These are phyloP conservation scores for Ctena decussata DNA, from an alignment of 2,888 invertebrate species.

Conservation along the genomic window DNA sequence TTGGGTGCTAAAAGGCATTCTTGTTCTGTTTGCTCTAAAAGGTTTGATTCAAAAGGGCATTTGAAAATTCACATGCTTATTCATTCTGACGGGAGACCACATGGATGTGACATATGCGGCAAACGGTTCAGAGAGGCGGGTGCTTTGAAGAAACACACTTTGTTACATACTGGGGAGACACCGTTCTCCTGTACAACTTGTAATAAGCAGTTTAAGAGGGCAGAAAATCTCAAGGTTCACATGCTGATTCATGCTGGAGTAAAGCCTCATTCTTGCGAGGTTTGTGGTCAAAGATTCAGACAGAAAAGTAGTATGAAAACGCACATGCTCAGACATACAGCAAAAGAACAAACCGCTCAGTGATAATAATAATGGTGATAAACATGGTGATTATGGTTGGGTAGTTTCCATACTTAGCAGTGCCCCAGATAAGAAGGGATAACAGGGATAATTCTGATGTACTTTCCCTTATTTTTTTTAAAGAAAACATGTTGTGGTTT, in stretches of 20 bases:
- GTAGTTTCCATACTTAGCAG: no score
- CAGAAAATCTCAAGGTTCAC: neutral
- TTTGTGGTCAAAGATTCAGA: neutral
- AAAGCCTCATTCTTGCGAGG: neutral
- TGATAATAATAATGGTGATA: no score
- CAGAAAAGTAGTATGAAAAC: neutral
- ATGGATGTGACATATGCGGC: neutral
- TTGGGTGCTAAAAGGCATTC: neutral
- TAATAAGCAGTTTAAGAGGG: neutral
- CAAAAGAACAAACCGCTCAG: no score
- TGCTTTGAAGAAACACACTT: neutral
- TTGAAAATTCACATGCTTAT: neutral
- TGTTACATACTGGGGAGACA: neutral
- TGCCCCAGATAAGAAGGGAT: no score
- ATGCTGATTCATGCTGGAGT: neutral
- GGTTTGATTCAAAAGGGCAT: neutral
- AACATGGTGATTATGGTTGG: no score
- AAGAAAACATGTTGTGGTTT: no score
- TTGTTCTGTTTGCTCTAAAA: neutral
- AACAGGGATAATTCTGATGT: no score
- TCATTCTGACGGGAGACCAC: neutral
- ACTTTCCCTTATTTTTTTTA: no score
- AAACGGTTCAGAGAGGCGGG: neutral
- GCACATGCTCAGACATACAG: no score
- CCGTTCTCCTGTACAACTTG: neutral